Conservation (phyloP, 2,888 invertebrate genomes). For the Heliconius hortense region DNA sequence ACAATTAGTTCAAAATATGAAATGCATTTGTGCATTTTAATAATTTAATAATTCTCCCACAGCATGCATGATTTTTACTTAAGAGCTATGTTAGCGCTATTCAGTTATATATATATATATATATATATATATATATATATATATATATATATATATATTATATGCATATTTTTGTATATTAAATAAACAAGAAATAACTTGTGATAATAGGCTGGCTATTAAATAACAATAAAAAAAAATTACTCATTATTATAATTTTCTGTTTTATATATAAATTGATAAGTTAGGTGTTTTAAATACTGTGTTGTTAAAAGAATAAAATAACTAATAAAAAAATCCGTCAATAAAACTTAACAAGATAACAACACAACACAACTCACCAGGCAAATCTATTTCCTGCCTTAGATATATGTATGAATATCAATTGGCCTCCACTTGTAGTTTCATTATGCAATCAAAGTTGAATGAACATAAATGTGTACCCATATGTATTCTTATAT, state of each 20-base stretch:
- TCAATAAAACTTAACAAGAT: conserved; percentile 15
- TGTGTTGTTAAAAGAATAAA: neutral
- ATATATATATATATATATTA: neutral
- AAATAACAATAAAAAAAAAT: neutral
- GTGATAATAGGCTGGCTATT: neutral
- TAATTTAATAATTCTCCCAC: neutral
- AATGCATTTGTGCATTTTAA: neutral
- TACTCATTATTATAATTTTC: neutral
- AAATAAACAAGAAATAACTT: neutral
- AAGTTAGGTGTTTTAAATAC: neutral
- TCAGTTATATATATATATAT: neutral
- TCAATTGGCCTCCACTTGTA: conserved; percentile 23
- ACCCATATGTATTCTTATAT: neutral
- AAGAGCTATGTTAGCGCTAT: neutral
- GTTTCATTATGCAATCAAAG: conserved; percentile 27
- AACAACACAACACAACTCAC: conserved; percentile 4
- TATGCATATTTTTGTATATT: neutral
- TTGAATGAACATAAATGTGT: conserved; percentile 7
- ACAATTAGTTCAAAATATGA: neutral
- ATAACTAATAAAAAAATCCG: conserved; percentile 12
- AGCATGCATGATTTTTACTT: neutral
- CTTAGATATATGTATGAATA: conserved; percentile 17
- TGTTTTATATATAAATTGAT: neutral
- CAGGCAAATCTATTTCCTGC: conserved; percentile 28
- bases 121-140: neutral